Evolutionary conservation across 1,140 invertebrate genomes (phyloP).

Genomic region (Drosophila asahinai): DNA sequence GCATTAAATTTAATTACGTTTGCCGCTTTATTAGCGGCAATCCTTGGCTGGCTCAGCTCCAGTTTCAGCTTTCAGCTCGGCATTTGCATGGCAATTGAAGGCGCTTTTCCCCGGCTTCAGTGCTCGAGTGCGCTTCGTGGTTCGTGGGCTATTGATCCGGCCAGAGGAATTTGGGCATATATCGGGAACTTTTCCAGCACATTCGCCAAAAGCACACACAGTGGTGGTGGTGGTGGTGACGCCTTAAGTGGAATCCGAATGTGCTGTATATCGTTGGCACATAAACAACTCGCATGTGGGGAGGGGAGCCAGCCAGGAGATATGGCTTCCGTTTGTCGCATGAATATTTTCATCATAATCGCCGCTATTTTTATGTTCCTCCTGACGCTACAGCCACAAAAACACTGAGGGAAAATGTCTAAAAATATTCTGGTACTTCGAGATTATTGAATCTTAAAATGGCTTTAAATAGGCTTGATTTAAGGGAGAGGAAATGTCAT

Average conservation of each 20-base stretch:
- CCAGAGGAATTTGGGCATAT: conserved; percentile 38
- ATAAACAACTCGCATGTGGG: conserved; percentile 63
- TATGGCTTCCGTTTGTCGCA: conserved; percentile 73
- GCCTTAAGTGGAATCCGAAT: conserved; percentile 77
- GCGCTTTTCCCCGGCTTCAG: not conserved
- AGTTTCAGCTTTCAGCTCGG: conserved; percentile 4
- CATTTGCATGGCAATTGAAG: conserved; percentile 34
- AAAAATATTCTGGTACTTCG: not conserved
- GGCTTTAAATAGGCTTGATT: not conserved
- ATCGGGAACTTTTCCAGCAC: conserved; percentile 15
- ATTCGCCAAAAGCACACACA: conserved; percentile 38
- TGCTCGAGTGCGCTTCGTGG: conserved; percentile 7
- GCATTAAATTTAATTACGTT: conserved; percentile 79
- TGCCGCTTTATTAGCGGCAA: conserved; percentile 65
- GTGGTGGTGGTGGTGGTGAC: conserved; percentile 23
- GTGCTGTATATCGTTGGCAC: conserved; percentile 75
- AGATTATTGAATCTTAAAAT: not conserved
- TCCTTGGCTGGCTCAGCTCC: conserved; percentile 20
- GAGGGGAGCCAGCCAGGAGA: conserved; percentile 46
- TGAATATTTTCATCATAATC: conserved; percentile 83
- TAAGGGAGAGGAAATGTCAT: too few relatives aligned
- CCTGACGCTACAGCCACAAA: conserved; percentile 40
- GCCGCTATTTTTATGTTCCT: conserved; percentile 76
- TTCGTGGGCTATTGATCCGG: conserved; percentile 29
- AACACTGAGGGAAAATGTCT: conserved; percentile 7